Conservation (phyloP, 1,140 invertebrate genomes). For the Triops cancriformis region DNA sequence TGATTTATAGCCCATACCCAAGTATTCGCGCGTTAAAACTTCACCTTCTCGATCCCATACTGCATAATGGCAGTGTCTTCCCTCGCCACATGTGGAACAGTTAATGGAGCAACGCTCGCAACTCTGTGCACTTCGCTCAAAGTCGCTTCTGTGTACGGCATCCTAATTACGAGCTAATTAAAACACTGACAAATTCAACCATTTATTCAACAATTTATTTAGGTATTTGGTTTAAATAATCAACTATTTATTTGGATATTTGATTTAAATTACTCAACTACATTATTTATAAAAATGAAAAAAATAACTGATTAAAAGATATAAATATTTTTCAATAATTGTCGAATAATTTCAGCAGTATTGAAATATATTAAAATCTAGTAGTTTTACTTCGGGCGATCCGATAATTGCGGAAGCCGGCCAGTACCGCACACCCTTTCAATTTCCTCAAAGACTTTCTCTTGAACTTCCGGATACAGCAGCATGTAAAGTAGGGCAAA, state of each 20-base stretch:
- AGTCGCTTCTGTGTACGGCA: slow-evolving; percentile 70
- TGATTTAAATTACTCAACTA: too few relatives aligned
- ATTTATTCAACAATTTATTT: too few relatives aligned
- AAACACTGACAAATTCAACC: too few relatives aligned
- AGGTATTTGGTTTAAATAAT: too few relatives aligned
- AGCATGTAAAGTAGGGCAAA: slow-evolving; percentile 33
- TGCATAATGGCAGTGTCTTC: slow-evolving; percentile 47
- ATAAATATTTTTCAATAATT: too few relatives aligned
- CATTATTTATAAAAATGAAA: too few relatives aligned
- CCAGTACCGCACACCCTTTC: slow-evolving; percentile 34
- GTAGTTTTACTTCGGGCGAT: slow-evolving; percentile 16
- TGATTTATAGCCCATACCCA: not conserved
- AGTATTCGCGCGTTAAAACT: not conserved
- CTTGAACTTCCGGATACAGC: slow-evolving; percentile 34
- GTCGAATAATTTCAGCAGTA: too few relatives aligned
- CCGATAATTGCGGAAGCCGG: slow-evolving; percentile 15
- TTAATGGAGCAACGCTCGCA: slow-evolving; percentile 52
- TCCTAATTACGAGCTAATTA: slow-evolving; percentile 37
- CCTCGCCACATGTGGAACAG: slow-evolving; percentile 55
- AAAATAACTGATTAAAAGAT: too few relatives aligned
- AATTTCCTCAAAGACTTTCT: slow-evolving; percentile 36
- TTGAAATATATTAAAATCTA: too few relatives aligned
- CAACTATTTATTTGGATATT: too few relatives aligned
- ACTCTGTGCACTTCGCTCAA: slow-evolving; percentile 58
- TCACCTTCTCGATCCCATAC: slow-evolving; percentile 58